Conservation (phyloP, 2,888 invertebrate genomes). For the Epirrhoe tristata region DNA sequence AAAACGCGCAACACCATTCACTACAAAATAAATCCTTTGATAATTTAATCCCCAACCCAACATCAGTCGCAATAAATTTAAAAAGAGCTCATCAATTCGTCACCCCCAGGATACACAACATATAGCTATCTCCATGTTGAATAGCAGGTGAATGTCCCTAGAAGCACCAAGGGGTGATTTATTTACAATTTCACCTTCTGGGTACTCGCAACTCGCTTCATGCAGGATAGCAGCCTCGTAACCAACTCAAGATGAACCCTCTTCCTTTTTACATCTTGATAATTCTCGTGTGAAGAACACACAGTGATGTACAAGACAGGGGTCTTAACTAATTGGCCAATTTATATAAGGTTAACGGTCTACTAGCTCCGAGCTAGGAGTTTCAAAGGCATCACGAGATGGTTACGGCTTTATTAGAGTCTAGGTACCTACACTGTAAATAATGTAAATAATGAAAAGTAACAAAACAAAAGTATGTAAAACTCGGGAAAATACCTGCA, state of each 20-base stretch:
- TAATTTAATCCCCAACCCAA: constrained; percentile 11
- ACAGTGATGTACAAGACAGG: constrained; percentile 39
- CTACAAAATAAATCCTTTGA: not conserved
- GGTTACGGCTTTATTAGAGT: constrained; percentile 48
- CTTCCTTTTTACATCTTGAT: constrained; percentile 48
- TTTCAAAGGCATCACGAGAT: constrained; percentile 45
- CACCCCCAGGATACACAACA: constrained; percentile 34
- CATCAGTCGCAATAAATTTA: constrained; percentile 42
- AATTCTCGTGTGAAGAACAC: constrained; percentile 44
- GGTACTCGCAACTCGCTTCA: constrained; percentile 51
- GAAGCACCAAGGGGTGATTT: constrained; percentile 67
- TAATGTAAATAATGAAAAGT: constrained; percentile 17
- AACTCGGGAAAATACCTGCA: too few species aligned
- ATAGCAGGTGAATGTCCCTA: constrained; percentile 69
- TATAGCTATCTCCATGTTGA: constrained; percentile 46
- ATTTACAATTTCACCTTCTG: constrained; percentile 64
- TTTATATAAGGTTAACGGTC: constrained; percentile 62
- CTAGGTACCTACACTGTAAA: constrained; percentile 26
- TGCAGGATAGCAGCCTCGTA: constrained; percentile 52
- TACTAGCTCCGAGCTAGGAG: constrained; percentile 46
- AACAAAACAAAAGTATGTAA: too few species aligned
- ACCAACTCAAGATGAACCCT: constrained; percentile 56
- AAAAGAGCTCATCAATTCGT: constrained; percentile 51
- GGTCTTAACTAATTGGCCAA: constrained; percentile 58
- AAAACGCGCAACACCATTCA: constrained; percentile 1